phyloP scores from a whole-genome alignment of 1,140 invertebrate species.

The Atta texana region DNA sequence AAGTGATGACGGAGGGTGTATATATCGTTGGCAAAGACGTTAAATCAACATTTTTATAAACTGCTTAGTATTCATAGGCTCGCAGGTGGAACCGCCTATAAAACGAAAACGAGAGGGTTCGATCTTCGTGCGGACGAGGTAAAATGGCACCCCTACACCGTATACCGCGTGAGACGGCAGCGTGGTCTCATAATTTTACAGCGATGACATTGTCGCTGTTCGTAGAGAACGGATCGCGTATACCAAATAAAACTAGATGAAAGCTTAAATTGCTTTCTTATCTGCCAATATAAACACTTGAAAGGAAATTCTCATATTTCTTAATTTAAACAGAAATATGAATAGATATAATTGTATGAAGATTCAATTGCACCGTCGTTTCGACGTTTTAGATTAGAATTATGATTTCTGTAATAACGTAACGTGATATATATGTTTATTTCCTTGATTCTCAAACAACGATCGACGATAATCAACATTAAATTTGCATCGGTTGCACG shows the following conservation, averaged over 20 bases:
- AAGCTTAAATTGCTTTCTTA: slow-evolving; percentile 29
- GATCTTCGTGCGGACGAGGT: slow-evolving; percentile 67
- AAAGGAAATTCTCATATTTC: slow-evolving; percentile 10
- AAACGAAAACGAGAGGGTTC: slow-evolving; percentile 76
- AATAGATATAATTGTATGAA: background rate
- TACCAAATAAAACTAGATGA: slow-evolving; percentile 46
- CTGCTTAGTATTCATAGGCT: slow-evolving; percentile 85
- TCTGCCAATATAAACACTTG: background rate
- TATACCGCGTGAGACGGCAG: slow-evolving; percentile 60
- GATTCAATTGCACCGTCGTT: too few species aligned
- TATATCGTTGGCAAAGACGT: slow-evolving; percentile 78
- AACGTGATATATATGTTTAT: background rate
- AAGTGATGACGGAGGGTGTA: slow-evolving; percentile 57
- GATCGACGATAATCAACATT: slow-evolving; percentile 72
- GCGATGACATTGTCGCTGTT: slow-evolving; percentile 76
- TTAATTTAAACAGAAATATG: slow-evolving; percentile 7
- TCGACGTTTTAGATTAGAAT: background rate
- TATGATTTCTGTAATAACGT: slow-evolving; percentile 9
- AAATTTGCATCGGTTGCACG: slow-evolving; percentile 83
- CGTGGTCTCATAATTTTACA: slow-evolving; percentile 78
- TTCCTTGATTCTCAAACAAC: slow-evolving; percentile 27
- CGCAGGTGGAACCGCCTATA: slow-evolving; percentile 74
- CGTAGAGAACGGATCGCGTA: slow-evolving; percentile 30
- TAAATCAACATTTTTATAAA: slow-evolving; percentile 86
- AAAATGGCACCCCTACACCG: slow-evolving; percentile 58